Base-by-base conservation (phyloP, 2,797 vertebrate genomes). In the Chaunax sp. region DNA sequence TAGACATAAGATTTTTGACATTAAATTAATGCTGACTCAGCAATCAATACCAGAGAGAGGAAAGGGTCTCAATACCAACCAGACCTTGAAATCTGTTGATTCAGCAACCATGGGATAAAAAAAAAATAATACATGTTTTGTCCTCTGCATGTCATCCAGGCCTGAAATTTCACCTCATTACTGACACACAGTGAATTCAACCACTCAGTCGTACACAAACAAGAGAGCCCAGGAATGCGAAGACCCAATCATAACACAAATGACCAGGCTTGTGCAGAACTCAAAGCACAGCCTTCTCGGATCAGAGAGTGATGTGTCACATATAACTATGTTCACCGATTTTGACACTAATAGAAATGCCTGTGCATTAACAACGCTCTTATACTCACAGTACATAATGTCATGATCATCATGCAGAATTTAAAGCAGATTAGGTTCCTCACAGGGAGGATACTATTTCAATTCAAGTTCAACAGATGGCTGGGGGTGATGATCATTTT, bases 161-260 rank as follows among this genome's bases (percentile, higher is more conserved):
- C 80, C 63, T 77, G 78, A 85, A 88, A 90, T 87, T 83, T 83
- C 81, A 75, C 61, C 83, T 85, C 89, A 90, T 91, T 90, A 90
- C 78, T 77, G 84, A 85, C 38, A 33, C 85, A 69, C 72, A 70
- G 68, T 45, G 76, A 84, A 58, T 79, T 74, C 68, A 66, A 72
- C 54, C 56, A 20, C 54, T 60, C 33, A 1, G 66, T 66, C 73
- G 64, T 69, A 44, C 73, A 82, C 47, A n/a, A 84, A 72, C 47
- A 69, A 76, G 40, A 71, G 68, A 80, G 77, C 77, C 65, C 69
- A 86, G 87, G 87, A 92, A 92, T 89, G 90, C 71, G 72, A 77
- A 28, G 64, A 22, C 18, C 45, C 68, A 67, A 75, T 64, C 61
- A 38, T 30, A 65, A 78, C 63, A 64, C 62, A 69, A 69, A 53